A percentile compares a stretch with the other conserved stretches of the same genome.
phyloP scores from a whole-genome alignment of 2,888 invertebrate species.

The Heliconius charithonia region DNA sequence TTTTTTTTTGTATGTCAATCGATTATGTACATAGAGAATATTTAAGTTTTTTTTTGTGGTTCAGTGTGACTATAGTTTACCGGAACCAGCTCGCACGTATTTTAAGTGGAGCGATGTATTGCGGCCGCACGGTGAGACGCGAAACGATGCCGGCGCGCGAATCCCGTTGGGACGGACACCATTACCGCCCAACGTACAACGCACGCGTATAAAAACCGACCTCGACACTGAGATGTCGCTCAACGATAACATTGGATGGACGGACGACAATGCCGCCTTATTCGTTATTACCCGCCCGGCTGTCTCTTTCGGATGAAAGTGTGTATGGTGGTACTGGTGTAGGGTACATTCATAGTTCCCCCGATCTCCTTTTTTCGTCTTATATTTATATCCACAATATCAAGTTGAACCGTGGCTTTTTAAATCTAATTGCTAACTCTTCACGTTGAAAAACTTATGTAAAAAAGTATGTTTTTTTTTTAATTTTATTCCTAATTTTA shows the following conservation, averaged over 20 bases:
- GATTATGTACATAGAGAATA: conserved; percentile 27
- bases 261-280: conserved; percentile 69
- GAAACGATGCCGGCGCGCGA: conserved; percentile 78
- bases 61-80: conserved; percentile 67
- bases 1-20: conserved; percentile 27
- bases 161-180: conserved; percentile 81
- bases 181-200: conserved; percentile 79
- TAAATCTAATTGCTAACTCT: neutral
- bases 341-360: neutral
- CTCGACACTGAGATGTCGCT: conserved; percentile 75
- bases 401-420: neutral
- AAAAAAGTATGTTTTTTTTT: neutral
- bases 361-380: conserved; percentile 53
- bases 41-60: conserved; percentile 56
- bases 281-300: conserved; percentile 58
- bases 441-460: neutral
- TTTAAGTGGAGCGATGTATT: conserved; percentile 80
- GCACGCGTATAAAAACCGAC: conserved; percentile 78
- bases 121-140: conserved; percentile 80
- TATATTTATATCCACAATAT: conserved; percentile 32
- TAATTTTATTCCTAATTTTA: neutral
- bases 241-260: conserved; percentile 73
- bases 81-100: conserved; percentile 78
- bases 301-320: conserved; percentile 63
- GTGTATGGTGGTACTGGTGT: neutral